phyloP scores from a whole-genome alignment of 2,797 vertebrate species.

The Diplodus puntazzo region DNA sequence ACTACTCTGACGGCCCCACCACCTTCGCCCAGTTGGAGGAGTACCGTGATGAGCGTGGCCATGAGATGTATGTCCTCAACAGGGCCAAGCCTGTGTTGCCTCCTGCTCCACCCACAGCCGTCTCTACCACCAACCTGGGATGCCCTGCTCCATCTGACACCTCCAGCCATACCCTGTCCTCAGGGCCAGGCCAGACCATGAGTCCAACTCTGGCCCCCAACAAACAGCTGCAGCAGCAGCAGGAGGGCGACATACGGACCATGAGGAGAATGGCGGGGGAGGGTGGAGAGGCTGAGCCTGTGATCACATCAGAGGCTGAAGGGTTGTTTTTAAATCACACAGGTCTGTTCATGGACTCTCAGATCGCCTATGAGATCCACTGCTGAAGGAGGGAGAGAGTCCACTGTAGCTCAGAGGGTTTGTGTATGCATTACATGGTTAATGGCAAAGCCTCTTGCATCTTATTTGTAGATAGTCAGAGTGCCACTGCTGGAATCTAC shows the following conservation, averaged over 20 bases:
- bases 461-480: conserved; percentile 1
- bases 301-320: conserved; percentile 83
- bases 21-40: conserved; percentile 93
- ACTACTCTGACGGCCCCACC: conserved; percentile 93
- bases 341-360: conserved; percentile 87
- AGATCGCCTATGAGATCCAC: conserved; percentile 91
- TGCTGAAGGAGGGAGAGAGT: conserved; percentile 82
- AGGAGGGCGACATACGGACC: conserved; percentile 74
- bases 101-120: conserved; percentile 69
- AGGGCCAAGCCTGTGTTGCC: conserved; percentile 87
- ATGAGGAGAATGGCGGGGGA: conserved; percentile 85
- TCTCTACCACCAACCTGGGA: conserved; percentile 72
- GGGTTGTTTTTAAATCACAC: conserved; percentile 87
- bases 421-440: conserved; percentile 5
- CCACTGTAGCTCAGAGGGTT: background rate
- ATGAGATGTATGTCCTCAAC: conserved; percentile 94
- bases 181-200: conserved; percentile 51
- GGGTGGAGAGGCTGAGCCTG: conserved; percentile 83
- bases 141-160: conserved; percentile 67
- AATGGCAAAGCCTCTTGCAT: conserved; percentile 11
- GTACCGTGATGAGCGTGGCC: conserved; percentile 89
- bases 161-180: conserved; percentile 72
- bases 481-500: conserved; percentile 16
- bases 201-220: conserved; percentile 64
- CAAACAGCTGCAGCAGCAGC: conserved; percentile 70